Percentiles rank a stretch among this genome's conserved stretches.
Conservation (phyloP, 2,113 vertebrate genomes). For the Ceyx margarethae region DNA sequence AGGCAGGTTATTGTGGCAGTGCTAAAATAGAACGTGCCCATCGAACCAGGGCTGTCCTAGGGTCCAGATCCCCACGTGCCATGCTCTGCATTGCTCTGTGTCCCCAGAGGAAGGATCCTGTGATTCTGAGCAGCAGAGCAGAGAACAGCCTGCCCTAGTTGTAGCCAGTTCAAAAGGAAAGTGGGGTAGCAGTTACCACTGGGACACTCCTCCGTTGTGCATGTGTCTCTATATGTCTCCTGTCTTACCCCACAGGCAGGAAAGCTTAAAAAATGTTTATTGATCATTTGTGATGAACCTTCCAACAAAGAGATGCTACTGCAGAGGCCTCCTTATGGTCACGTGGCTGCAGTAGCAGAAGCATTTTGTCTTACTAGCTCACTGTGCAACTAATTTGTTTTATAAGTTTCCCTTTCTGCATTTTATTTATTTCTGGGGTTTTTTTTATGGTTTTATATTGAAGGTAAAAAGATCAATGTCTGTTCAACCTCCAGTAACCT, state of each 20-base stretch:
- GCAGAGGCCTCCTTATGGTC: background rate
- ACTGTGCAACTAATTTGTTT: background rate
- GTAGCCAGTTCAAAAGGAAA: background rate
- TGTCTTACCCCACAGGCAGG: background rate
- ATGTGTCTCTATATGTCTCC: background rate
- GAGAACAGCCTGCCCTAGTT: background rate
- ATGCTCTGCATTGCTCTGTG: fast-evolving
- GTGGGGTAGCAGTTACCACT: background rate
- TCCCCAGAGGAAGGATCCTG: background rate
- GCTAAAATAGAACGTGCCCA: background rate
- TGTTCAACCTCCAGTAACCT: background rate
- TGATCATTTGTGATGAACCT: background rate
- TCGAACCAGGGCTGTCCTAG: background rate
- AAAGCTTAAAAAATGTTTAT: background rate
- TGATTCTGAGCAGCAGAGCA: background rate
- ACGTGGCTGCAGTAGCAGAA: background rate
- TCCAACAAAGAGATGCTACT: background rate
- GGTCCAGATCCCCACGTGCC: fast-evolving
- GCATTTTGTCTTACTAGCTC: background rate
- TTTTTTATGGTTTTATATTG: background rate
- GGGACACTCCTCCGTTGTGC: background rate
- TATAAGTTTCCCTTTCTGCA: background rate
- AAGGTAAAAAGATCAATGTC: background rate
- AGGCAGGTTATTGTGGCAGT: background rate
- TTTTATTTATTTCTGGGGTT: background rate